These are phyloP conservation scores for Rhysida immarginata DNA, from an alignment of 1,140 invertebrate genomes.

Conservation along the genomic window DNA sequence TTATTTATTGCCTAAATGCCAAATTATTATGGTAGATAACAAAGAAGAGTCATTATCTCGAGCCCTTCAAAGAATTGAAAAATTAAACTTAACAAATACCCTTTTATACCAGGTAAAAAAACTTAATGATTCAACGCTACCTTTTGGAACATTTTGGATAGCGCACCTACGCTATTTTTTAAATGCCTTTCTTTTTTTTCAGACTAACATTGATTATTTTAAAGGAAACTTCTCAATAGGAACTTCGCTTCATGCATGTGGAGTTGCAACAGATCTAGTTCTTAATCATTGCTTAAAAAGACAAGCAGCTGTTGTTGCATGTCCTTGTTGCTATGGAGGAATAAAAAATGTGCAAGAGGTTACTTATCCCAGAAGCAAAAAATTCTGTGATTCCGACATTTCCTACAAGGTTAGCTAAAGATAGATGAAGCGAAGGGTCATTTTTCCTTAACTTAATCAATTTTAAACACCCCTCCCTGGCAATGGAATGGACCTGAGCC, in stretches of 20 bases:
- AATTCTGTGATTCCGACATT: slow-evolving; percentile 33
- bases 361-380: slow-evolving; percentile 42
- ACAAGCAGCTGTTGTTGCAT: slow-evolving; percentile 68
- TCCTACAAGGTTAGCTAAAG: slow-evolving; percentile 2
- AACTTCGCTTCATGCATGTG: slow-evolving; percentile 80
- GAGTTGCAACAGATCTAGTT: slow-evolving; percentile 83
- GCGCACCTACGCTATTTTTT: too few relatives aligned
- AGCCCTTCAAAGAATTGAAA: slow-evolving; percentile 50
- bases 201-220: slow-evolving; percentile 37
- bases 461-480: too few relatives aligned
- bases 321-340: slow-evolving; percentile 88
- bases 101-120: slow-evolving; percentile 47
- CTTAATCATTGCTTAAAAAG: slow-evolving; percentile 60
- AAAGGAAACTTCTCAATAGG: slow-evolving; percentile 53
- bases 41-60: slow-evolving; percentile 70
- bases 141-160: too few relatives aligned
- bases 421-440: too few relatives aligned
- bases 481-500: too few relatives aligned
- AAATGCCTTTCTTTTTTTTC: slow-evolving; percentile 15
- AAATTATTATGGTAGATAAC: slow-evolving; percentile 73
- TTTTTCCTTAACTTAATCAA: too few relatives aligned
- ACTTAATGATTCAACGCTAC: too few relatives aligned
- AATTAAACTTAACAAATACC: slow-evolving; percentile 57
- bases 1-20: slow-evolving; percentile 52
- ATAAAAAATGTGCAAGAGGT: slow-evolving; percentile 53